phyloP scores from a whole-genome alignment of 23 tunicate species.

The Aplidium turbinatum region DNA sequence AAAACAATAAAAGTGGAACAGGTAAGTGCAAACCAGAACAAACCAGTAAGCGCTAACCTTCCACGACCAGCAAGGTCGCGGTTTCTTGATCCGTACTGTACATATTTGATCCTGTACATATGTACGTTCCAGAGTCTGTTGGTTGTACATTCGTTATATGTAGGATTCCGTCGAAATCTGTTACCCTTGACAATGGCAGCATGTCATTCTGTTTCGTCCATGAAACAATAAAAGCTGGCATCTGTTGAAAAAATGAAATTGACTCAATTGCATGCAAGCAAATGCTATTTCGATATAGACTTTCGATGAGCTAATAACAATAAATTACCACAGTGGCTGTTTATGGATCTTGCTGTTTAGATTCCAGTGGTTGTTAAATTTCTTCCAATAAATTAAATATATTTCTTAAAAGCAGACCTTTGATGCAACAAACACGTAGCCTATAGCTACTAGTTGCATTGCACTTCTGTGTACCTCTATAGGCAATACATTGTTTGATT shows the following conservation, averaged over 20 bases:
- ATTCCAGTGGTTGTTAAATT: too few species aligned
- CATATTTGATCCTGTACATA: slow-evolving; percentile 71
- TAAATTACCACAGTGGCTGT: too few species aligned
- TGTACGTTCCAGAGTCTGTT: slow-evolving; percentile 65
- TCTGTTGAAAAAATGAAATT: too few species aligned
- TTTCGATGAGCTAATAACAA: not conserved
- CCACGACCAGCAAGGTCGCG: slow-evolving; percentile 39
- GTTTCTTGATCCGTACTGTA: slow-evolving; percentile 31
- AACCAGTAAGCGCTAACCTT: slow-evolving; percentile 46
- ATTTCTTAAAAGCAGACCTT: too few species aligned
- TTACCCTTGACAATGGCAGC: slow-evolving; percentile 43
- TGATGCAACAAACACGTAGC: too few species aligned
- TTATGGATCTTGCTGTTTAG: too few species aligned
- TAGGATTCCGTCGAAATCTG: slow-evolving; percentile 70
- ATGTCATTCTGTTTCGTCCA: slow-evolving; percentile 63
- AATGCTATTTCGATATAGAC: not conserved
- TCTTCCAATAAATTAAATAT: too few species aligned
- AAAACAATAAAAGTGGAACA: too few species aligned
- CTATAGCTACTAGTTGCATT: too few species aligned
- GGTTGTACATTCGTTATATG: slow-evolving; percentile 37
- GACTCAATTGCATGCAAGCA: too few species aligned
- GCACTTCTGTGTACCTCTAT: too few species aligned
- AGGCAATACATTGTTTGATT: too few species aligned
- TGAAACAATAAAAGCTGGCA: slow-evolving; percentile 21
- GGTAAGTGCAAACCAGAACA: not conserved